Evolutionary conservation across 2,113 vertebrate species (phyloP), one percentile per base, ranked within the genome.

Genomic region (Pionites leucogaster): DNA sequence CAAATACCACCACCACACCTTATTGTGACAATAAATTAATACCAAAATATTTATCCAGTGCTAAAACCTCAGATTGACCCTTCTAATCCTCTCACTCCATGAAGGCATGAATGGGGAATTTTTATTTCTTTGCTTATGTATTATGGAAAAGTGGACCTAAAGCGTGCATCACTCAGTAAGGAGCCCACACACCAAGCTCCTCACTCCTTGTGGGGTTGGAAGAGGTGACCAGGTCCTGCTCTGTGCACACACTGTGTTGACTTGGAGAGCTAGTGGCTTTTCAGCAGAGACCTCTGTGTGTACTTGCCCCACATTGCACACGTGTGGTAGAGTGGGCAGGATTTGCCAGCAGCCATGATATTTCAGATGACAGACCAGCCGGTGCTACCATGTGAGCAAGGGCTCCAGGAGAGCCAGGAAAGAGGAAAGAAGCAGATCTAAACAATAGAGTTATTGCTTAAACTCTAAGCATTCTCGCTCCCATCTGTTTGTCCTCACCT

Each of bases 401-500:
- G 35, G 50, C 75, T 90, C 46, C 91, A 47, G 76, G 68, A 95
- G 33, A 92, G 80, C 65, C 94, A 79, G 79, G 57, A 59, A 63
- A 64, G 75, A 72, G 18, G 68, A 59, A 42, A 90, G 33, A 35
- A 71, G 76, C 13, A 16, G 25, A 70, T 46, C 74, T 55, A 17
- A 91, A 96, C 77, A 91, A 83, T 0, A 37, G 84, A 82, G 55
- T 53, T 92, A 78, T 33, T 77, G 93, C 93, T 88, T 92, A 90
- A 64, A 78, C 84, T 75, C 83, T 22, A 67, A 94, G 67, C 75
- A 53, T 55, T 88, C 57, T 65, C 25, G 0, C 46, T 94, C 93
- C 94, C 95, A 96, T 97, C 88, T 97, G 96, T 82, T 93, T 87
- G 0, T 39, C 50, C 87, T 95, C 91, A 96, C 92, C 94, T 97